phyloP scores from a whole-genome alignment of 2,888 invertebrate species.

The Volucella zonaria region DNA sequence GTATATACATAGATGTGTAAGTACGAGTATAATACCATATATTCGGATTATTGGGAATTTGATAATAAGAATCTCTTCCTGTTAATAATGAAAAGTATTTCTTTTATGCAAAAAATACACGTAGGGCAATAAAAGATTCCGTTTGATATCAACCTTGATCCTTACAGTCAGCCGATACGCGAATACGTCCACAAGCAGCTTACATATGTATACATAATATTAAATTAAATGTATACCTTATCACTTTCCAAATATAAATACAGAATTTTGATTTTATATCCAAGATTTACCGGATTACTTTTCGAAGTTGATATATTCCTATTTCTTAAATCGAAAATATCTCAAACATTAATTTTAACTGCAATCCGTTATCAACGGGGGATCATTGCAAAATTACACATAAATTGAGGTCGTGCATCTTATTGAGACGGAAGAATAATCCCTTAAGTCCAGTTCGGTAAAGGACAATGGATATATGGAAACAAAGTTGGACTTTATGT shows the following conservation, averaged over 20 bases:
- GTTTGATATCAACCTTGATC: too few species aligned
- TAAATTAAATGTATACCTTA: too few species aligned
- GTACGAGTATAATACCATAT: too few species aligned
- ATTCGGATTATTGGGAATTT: too few species aligned
- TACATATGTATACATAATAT: too few species aligned
- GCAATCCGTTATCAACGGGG: slow-evolving; percentile 60
- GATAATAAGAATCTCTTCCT: too few species aligned
- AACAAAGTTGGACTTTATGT: slow-evolving; percentile 33
- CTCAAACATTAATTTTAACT: slow-evolving; percentile 60
- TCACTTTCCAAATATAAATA: not conserved
- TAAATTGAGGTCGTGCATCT: slow-evolving; percentile 35
- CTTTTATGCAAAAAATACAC: too few species aligned
- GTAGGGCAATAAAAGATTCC: too few species aligned
- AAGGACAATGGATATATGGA: slow-evolving; percentile 29
- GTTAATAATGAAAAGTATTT: too few species aligned
- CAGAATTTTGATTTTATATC: not conserved
- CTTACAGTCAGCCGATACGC: too few species aligned
- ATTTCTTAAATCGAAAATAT: slow-evolving; percentile 51
- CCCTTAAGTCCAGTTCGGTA: slow-evolving; percentile 51
- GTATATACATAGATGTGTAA: too few species aligned
- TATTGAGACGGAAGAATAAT: slow-evolving; percentile 38
- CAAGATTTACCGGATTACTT: slow-evolving; percentile 3
- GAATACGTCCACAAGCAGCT: too few species aligned
- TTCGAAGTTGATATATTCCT: not conserved
- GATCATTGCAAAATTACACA: slow-evolving; percentile 50